Evolutionary conservation across 30 jellyfish, hydroid and myxozoan genomes (phyloP).

Genomic region (Catostylus mosaicus): DNA sequence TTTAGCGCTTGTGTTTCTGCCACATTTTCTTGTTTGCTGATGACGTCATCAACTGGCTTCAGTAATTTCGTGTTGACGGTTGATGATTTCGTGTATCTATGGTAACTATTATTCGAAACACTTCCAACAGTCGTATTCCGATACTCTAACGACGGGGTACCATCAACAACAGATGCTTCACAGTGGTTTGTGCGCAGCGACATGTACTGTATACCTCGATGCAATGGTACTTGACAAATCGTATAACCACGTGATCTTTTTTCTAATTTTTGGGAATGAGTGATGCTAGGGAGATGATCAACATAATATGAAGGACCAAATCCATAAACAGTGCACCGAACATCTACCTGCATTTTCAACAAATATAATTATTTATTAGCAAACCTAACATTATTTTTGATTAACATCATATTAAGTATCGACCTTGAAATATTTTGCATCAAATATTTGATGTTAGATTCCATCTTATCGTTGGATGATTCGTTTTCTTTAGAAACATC

Average conservation of each 20-base stretch:
- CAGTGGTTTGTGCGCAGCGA: neutral
- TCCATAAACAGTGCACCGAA: conserved; percentile 28
- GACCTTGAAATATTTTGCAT: too few species aligned
- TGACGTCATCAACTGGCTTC: neutral
- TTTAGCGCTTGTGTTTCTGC: neutral
- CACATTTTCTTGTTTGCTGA: neutral
- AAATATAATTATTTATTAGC: too few species aligned
- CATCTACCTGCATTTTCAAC: conserved; percentile 5
- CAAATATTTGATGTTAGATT: too few species aligned
- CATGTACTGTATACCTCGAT: conserved; percentile 6
- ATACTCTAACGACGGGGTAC: neutral
- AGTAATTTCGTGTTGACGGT: neutral
- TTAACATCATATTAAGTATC: too few species aligned
- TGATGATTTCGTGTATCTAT: conserved; percentile 9
- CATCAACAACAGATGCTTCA: neutral
- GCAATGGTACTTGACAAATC: conserved; percentile 4
- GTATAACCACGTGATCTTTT: conserved; percentile 24
- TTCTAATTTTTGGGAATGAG: neutral
- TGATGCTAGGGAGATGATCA: conserved; percentile 15
- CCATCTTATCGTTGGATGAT: too few species aligned
- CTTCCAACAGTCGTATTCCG: neutral
- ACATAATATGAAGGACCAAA: conserved; percentile 30
- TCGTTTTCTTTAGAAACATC: too few species aligned
- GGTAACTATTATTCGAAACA: neutral
- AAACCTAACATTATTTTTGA: too few species aligned